Conservation (phyloP, 2,888 invertebrate species). For the Napeogenes inachia region DNA sequence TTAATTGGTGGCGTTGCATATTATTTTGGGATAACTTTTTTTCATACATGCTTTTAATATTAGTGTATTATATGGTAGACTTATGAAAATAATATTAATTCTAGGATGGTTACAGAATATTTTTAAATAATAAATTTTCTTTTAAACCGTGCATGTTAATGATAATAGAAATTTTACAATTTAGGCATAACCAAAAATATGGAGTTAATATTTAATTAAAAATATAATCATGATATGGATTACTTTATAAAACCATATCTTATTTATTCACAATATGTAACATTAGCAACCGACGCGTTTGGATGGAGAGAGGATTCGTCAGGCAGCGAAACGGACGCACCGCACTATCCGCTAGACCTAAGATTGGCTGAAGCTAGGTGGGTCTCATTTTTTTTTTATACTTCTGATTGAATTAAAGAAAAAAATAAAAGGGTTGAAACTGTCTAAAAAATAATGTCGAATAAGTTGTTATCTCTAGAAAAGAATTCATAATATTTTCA, state of each 20-base stretch:
- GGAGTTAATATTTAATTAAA: no score
- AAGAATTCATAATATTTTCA: not conserved
- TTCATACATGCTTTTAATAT: constrained; percentile 65
- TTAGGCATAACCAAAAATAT: no score
- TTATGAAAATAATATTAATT: constrained; percentile 10
- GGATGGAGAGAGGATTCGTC: constrained; percentile 73
- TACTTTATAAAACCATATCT: no score
- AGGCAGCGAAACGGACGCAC: constrained; percentile 70
- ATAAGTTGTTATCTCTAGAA: not conserved
- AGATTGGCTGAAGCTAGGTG: constrained; percentile 73
- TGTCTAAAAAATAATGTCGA: no score
- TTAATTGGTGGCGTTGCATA: constrained; percentile 13
- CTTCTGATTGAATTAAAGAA: no score
- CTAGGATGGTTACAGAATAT: no score
- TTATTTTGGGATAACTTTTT: constrained; percentile 34
- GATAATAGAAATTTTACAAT: no score
- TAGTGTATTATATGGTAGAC: constrained; percentile 14
- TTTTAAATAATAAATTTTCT: no score
- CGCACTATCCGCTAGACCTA: constrained; percentile 69
- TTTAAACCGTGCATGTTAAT: no score
- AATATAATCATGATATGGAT: no score
- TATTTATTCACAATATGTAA: constrained; percentile 8
- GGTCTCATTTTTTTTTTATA: constrained; percentile 13
- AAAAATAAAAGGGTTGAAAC: no score
- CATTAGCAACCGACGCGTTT: constrained; percentile 59